Conservation (phyloP, 92 coral and sea anemone species). For the Epizoanthus scotinus region DNA sequence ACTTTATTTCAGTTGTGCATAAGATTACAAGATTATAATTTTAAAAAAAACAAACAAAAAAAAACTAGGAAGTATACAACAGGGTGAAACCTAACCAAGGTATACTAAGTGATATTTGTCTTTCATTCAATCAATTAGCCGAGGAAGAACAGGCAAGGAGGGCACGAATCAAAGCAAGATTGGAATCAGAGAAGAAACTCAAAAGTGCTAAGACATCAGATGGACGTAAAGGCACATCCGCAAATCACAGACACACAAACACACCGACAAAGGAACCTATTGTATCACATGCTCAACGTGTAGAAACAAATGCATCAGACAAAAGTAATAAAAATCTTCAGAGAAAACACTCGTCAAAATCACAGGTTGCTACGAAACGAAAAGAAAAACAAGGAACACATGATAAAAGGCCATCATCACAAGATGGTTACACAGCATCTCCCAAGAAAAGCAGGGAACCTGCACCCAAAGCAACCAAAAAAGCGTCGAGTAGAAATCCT, state of each 20-base stretch:
- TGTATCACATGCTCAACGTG: not conserved
- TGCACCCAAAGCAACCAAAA: constrained; percentile 13
- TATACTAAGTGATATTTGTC: not conserved
- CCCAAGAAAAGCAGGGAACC: not conserved
- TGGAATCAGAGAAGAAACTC: constrained; percentile 47
- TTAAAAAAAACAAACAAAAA: too few species aligned
- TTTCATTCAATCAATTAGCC: constrained; percentile 45
- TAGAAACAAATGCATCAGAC: not conserved
- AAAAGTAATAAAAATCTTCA: not conserved
- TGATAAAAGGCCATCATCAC: not conserved
- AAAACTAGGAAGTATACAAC: too few species aligned
- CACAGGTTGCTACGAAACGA: not conserved
- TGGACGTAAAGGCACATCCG: not conserved
- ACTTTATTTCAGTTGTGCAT: too few species aligned
- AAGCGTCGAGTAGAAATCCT: not conserved
- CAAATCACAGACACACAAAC: constrained; percentile 11
- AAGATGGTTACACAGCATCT: not conserved
- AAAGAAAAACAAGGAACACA: constrained; percentile 1
- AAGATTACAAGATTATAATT: too few species aligned
- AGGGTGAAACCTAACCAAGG: too few species aligned
- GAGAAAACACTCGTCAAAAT: not conserved
- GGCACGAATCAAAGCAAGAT: constrained; percentile 83
- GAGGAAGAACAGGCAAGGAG: constrained; percentile 85
- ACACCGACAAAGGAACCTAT: not conserved
- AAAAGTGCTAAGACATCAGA: constrained; percentile 32